These are phyloP conservation scores for Junonia oenone DNA, from an alignment of 2,888 invertebrate genomes.

Conservation along the genomic window DNA sequence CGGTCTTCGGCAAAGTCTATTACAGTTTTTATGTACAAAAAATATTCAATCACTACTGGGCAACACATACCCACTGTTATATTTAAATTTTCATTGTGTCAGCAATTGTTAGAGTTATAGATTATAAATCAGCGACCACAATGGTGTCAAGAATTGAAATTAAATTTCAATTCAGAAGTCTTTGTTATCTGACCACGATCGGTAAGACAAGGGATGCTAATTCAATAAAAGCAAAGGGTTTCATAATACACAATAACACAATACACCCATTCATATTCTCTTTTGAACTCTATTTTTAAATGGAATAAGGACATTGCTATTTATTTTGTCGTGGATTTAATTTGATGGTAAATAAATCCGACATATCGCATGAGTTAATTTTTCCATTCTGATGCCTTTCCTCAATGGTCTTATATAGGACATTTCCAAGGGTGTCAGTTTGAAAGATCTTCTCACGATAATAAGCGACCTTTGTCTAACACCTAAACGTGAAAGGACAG, in stretches of 20 bases:
- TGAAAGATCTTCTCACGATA: constrained; percentile 53
- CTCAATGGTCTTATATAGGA: constrained; percentile 53
- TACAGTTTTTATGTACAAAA: neutral
- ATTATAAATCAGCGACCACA: constrained; percentile 19
- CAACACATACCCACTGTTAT: neutral
- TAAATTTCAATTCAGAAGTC: constrained; percentile 47
- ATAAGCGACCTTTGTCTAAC: constrained; percentile 14
- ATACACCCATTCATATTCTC: constrained; percentile 20
- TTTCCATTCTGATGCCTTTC: constrained; percentile 68
- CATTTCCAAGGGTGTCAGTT: constrained; percentile 49
- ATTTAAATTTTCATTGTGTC: neutral
- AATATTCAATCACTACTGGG: neutral
- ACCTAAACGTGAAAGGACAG: neutral
- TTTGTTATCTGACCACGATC: constrained; percentile 65
- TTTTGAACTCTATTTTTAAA: constrained; percentile 34
- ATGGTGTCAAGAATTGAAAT: constrained; percentile 14
- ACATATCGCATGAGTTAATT: constrained; percentile 68
- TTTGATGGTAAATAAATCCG: constrained; percentile 35
- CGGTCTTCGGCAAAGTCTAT: neutral
- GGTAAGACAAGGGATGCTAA: constrained; percentile 62
- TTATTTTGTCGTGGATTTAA: constrained; percentile 5
- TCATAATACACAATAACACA: constrained; percentile 24
- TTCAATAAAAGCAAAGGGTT: constrained; percentile 70
- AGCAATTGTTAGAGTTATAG: neutral
- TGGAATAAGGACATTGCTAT: constrained; percentile 23